Base-by-base conservation (phyloP, 2,113 vertebrate species). In the Bufo bufo region DNA sequence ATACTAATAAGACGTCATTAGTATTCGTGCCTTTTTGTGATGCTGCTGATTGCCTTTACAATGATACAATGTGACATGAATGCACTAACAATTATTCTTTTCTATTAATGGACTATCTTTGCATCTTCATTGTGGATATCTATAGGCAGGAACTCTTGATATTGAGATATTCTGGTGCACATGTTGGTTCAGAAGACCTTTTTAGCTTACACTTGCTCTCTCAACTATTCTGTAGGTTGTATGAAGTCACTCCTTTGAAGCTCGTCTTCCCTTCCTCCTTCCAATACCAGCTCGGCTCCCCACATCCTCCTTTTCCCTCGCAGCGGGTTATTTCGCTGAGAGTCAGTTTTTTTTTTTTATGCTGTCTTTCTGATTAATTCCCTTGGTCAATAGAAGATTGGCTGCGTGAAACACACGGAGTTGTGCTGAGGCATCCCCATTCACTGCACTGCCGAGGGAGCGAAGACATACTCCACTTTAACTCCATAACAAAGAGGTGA, bases 371-470 rank as follows among this genome's bases (percentile, higher is more conserved):
- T 84, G 86, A 85, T 87, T 84, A 87, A 84, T 85, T 82, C 78
- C 78, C 84, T 52, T 58, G 80, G 87, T 74, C 63, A 89, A 87
- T 87, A 87, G 65, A 89, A 88, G 72, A 88, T 72, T 87, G 87
- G 74, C 80, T 80, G 77, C 61, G 84, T 82, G 84, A 75, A 49
- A 81, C 82, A 87, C 87, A 91, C 90, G 86, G 66, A 82, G 85
- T 90, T 89, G 84, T 69, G 87, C 89, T 85, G 84, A 91, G 89
- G 93, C 93, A 92, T 88, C 90, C 92, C 90, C 91, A 92, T 86
- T 91, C 92, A 90, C 91, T 90, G 92, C 90, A 92, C 90, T 91
- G 91, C 92, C 91, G 92, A 91, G 91, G 78, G 79, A 91, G 89
- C 90, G 85, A 91, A 92, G 89, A 86, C 90, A 89, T 89, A 43